Conservation (phyloP, 2,797 vertebrate genomes). For the Pelochelys cantorii region DNA sequence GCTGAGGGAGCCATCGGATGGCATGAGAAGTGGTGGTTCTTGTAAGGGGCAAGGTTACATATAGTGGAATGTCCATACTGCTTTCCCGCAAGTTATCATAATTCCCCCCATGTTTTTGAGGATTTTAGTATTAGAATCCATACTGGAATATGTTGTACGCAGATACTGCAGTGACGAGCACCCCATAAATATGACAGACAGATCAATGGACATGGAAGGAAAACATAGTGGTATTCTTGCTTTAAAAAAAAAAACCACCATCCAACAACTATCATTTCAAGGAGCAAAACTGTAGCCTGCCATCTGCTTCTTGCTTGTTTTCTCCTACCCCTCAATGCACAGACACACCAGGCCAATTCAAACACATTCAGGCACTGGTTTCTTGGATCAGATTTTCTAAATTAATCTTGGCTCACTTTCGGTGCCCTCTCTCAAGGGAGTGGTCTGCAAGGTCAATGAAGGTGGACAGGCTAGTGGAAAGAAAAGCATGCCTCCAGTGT, state of each 20-base stretch:
- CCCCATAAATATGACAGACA: not conserved
- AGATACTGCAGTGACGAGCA: rapidly evolving
- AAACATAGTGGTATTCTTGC: rapidly evolving
- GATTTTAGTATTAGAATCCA: not conserved
- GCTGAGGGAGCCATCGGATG: not conserved
- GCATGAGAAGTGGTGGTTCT: not conserved
- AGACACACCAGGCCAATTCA: slow-evolving; percentile 40
- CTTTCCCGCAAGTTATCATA: not conserved
- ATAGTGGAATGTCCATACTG: not conserved
- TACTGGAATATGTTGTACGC: not conserved
- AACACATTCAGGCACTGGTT: slow-evolving; percentile 9
- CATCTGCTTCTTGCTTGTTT: slow-evolving; percentile 17
- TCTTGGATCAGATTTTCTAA: slow-evolving; percentile 36
- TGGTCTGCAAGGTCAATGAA: not conserved
- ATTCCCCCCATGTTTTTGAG: not conserved
- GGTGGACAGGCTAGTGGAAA: not conserved
- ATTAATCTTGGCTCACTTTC: slow-evolving; percentile 25
- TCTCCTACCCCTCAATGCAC: not conserved
- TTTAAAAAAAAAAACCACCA: not conserved
- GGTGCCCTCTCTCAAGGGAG: not conserved
- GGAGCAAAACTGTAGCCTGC: not conserved
- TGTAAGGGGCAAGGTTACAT: not conserved
- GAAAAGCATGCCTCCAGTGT: not conserved
- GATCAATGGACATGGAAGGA: not conserved
- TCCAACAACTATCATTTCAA: not conserved